These are phyloP conservation scores for Oscheius onirici DNA, from an alignment of 2,888 invertebrate species.

Conservation along the genomic window DNA sequence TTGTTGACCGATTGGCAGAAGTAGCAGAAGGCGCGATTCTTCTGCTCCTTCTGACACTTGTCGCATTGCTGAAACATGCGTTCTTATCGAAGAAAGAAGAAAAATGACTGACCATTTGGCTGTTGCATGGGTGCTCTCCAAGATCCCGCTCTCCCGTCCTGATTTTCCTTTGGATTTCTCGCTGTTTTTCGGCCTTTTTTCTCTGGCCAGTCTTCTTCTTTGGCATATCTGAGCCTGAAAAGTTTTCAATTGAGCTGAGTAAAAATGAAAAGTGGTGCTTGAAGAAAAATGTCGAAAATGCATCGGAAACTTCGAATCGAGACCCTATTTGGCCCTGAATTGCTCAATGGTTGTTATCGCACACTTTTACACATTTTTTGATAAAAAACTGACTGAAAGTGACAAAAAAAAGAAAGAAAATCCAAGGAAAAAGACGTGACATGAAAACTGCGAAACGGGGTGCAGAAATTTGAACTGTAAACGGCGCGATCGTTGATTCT, in stretches of 20 bases:
- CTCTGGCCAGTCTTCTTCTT: conserved; percentile 34
- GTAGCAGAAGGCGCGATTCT: conserved; percentile 30
- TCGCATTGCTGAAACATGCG: conserved; percentile 31
- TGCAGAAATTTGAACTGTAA: no score
- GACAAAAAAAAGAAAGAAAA: background rate
- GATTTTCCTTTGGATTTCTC: conserved; percentile 28
- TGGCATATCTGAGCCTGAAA: conserved; percentile 9
- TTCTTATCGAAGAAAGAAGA: background rate
- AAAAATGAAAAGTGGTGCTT: background rate
- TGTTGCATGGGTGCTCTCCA: conserved; percentile 30
- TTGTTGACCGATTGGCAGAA: conserved; percentile 32
- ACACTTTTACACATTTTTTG: no score
- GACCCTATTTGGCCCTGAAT: no score
- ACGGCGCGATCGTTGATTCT: no score
- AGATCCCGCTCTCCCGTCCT: conserved; percentile 21
- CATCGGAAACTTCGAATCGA: no score
- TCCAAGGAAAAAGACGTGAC: background rate
- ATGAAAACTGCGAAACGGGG: no score
- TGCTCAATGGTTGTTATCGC: no score
- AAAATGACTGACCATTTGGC: conserved; percentile 15
- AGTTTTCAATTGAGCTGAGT: background rate
- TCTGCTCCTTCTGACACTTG: conserved; percentile 27
- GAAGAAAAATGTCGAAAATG: no score
- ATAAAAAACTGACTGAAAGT: background rate
- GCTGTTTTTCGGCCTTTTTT: conserved; percentile 32